Percentiles rank a stretch among this genome's conserved stretches.
These are phyloP conservation scores for Pseudorhiza aurosa DNA, from an alignment of 30 jellyfish, hydroid and myxozoan species.

Conservation along the genomic window DNA sequence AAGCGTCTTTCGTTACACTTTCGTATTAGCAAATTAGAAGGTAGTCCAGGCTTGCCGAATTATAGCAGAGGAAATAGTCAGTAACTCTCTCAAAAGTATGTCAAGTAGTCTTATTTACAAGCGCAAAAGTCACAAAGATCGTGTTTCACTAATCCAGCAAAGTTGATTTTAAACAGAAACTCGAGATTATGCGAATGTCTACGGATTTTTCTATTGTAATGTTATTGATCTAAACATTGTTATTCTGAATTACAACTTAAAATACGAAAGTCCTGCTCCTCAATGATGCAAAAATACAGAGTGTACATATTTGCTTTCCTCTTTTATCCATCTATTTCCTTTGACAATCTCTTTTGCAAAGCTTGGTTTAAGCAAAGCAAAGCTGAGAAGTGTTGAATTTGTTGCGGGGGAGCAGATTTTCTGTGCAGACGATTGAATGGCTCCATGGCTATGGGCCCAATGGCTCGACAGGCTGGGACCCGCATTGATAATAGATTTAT, in stretches of 20 bases:
- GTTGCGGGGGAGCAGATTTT: no score
- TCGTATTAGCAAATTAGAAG: no score
- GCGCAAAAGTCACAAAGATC: neutral
- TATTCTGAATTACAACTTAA: neutral
- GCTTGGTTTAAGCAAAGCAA: no score
- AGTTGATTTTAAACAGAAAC: neutral
- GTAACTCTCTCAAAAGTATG: no score
- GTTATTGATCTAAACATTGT: constrained; percentile 11
- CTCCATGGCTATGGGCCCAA: no score
- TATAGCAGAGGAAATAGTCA: no score
- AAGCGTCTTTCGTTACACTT: no score
- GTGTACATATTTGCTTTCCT: constrained; percentile 26
- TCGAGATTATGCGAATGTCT: constrained; percentile 5
- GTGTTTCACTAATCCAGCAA: neutral
- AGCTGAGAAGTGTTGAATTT: no score
- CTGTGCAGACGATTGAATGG: no score
- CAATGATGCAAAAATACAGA: neutral
- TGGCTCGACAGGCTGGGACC: no score
- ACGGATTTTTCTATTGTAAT: neutral
- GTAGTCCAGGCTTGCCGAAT: no score
- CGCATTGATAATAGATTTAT: no score
- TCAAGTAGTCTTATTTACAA: neutral
- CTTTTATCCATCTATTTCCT: neutral
- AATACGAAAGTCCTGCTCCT: neutral
- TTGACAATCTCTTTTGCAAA: neutral